Base-by-base conservation (phyloP, 2,113 vertebrate species). In the Oryzias javanicus region DNA sequence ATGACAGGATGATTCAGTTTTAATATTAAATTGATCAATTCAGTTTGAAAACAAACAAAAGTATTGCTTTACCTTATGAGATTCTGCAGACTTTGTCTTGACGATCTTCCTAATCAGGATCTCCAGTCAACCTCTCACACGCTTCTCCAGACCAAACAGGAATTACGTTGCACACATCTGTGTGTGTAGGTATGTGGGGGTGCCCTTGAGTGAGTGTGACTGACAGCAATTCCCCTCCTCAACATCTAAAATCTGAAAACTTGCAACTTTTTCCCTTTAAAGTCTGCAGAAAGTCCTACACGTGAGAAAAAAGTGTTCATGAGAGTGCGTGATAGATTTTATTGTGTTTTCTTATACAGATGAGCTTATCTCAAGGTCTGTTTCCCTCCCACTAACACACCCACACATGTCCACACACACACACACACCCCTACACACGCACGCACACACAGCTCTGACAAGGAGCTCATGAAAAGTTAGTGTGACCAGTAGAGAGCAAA, bases 321-420 rank as follows among this genome's bases (percentile, higher is more conserved):
- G 55, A 48, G 46, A 49, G 49, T 55, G 27, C 29, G 55, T 51
- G 41, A 25, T 29, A 16, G 40, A 14, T 63, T 80, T 67, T 79
- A 76, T 76, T 20, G 53, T 8, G 63, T 60, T 24, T 60, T 44
- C 13, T n/a, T 64, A 10, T 15, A 59, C 19, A 40, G 24, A 67
- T 60, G 40, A 14, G 50, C 51, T 83, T 81, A 80, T 77, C 72
- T 86, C 77, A 87, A 83, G 87, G 85, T 42, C 44, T 29, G 17
- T 49, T 13, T 17, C 29, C 49, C 20, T 6, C 17, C 27, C 59
- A 3, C 8, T 17, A 15, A 41, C 45, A 56, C 29, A 45, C n/a
- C n/a, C n/a, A 54, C 25, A 29, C 51, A 55, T 17, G 41, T n/a
- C 44, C 48, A 50, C 25, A 58, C 4, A 20, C 55, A 22, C 46